A percentile compares a stretch with the other conserved stretches of the same genome.
These are phyloP conservation scores for Pheucticus melanocephalus DNA, from an alignment of 2,113 vertebrate species.

Conservation along the genomic window DNA sequence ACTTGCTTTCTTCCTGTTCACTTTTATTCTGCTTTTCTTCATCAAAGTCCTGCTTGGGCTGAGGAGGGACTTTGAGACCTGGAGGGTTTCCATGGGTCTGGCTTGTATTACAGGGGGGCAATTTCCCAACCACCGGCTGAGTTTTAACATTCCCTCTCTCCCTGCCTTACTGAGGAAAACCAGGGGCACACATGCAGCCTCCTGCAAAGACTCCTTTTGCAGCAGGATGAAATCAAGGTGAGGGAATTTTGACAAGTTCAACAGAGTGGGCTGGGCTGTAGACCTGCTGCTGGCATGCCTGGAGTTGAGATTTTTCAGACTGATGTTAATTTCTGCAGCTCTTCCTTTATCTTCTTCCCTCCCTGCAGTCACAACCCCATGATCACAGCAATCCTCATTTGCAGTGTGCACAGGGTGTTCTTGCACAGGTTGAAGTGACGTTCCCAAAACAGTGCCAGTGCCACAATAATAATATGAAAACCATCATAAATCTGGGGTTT, in stretches of 20 bases:
- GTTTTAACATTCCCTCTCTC: neutral
- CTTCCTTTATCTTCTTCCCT: neutral
- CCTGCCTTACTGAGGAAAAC: constrained; percentile 38
- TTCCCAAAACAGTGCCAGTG: neutral
- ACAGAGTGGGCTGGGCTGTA: neutral
- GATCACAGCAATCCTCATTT: neutral
- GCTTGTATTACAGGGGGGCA: constrained; percentile 33
- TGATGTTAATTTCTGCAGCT: neutral
- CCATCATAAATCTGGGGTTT: neutral
- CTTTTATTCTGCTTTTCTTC: constrained; percentile 36
- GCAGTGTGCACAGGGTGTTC: neutral
- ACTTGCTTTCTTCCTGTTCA: neutral
- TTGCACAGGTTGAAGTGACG: neutral
- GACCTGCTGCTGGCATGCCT: neutral
- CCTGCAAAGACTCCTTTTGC: neutral
- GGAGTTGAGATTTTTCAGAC: neutral
- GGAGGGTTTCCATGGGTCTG: constrained; percentile 47
- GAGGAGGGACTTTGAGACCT: constrained; percentile 36
- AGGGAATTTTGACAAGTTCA: neutral
- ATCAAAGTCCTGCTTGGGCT: neutral
- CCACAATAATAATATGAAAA: fast-evolving
- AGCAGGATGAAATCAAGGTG: neutral
- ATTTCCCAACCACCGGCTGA: neutral
- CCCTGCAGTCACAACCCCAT: neutral
- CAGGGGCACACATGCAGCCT: neutral